Percentiles rank a stretch among this genome's conserved stretches.
Evolutionary conservation across 2,113 vertebrate genomes (phyloP).

Genomic region (Felis chaus): DNA sequence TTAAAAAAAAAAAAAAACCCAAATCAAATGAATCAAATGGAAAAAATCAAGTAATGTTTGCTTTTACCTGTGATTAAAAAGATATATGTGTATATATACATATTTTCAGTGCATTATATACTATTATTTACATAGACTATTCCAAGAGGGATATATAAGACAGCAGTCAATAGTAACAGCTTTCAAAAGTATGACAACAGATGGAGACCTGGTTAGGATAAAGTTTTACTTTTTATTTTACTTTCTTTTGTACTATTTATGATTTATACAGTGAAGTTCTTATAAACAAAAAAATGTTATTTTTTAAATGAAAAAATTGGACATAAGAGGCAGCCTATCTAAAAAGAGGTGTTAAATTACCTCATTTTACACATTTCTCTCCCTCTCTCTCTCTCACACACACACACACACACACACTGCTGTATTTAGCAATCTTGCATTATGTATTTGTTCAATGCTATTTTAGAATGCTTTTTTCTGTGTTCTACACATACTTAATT

Average conservation of each 20-base stretch:
- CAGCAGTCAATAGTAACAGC: not conserved
- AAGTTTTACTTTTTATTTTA: not conserved
- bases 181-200: not conserved
- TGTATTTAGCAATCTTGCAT: not conserved
- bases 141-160: not conserved
- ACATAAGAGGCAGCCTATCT: not conserved
- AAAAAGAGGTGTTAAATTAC: not conserved
- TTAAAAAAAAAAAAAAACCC: not conserved
- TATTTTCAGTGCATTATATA: not conserved
- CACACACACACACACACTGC: not conserved
- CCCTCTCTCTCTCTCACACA: no score
- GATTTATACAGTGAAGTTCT: not conserved
- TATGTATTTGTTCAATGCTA: not conserved
- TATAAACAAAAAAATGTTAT: not conserved
- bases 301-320: not conserved
- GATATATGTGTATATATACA: not conserved
- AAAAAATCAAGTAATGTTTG: not conserved
- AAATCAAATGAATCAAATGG: not conserved
- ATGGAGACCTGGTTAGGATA: not conserved
- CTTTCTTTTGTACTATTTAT: not conserved
- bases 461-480: slow-evolving; percentile 2
- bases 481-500: not conserved
- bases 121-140: not conserved
- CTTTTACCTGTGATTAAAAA: slow-evolving; percentile 20
- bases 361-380: not conserved